Percentiles rank a stretch among this genome's conserved stretches.
These are phyloP conservation scores for Reinhardtius hippoglossoides DNA, from an alignment of 2,113 vertebrate genomes.

Conservation along the genomic window DNA sequence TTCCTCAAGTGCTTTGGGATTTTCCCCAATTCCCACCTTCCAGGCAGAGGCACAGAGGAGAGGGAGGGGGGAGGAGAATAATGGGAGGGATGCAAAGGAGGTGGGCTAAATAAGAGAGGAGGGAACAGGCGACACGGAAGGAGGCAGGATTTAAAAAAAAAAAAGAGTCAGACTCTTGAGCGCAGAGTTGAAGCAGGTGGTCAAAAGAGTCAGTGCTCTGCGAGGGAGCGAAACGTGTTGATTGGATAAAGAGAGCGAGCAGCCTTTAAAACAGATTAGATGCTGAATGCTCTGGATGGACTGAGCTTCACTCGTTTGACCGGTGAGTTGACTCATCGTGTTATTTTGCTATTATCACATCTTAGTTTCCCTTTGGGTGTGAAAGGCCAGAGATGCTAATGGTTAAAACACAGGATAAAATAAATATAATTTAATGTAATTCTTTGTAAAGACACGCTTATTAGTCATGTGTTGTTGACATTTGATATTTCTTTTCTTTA, in stretches of 20 bases:
- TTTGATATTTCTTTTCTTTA: conserved; percentile 9
- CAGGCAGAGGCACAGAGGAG: conserved; percentile 35
- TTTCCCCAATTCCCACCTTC: conserved; percentile 66
- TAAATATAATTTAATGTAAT: background rate
- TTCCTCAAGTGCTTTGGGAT: conserved; percentile 62
- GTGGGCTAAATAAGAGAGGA: conserved; percentile 48
- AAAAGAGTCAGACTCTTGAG: conserved; percentile 44
- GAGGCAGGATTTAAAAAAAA: conserved; percentile 51
- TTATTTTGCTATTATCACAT: background rate
- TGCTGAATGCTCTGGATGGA: conserved; percentile 23
- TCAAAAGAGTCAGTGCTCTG: conserved; percentile 31
- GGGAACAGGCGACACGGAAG: conserved; percentile 36
- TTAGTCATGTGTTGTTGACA: background rate
- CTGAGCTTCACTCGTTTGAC: conserved; percentile 19
- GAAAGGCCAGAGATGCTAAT: background rate
- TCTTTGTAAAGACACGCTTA: background rate
- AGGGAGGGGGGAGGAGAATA: conserved; percentile 29
- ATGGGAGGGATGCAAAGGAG: conserved; percentile 52
- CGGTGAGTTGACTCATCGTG: conserved; percentile 42
- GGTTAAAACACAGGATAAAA: background rate
- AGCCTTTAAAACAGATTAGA: conserved; percentile 36
- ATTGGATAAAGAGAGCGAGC: conserved; percentile 29
- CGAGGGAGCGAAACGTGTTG: conserved; percentile 3
- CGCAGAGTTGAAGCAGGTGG: conserved; percentile 61
- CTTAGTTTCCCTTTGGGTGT: background rate